Percentiles rank a stretch among this genome's conserved stretches.
phyloP scores from a whole-genome alignment of 2,888 invertebrate genomes.

The Eueremaeus valkanovi region DNA sequence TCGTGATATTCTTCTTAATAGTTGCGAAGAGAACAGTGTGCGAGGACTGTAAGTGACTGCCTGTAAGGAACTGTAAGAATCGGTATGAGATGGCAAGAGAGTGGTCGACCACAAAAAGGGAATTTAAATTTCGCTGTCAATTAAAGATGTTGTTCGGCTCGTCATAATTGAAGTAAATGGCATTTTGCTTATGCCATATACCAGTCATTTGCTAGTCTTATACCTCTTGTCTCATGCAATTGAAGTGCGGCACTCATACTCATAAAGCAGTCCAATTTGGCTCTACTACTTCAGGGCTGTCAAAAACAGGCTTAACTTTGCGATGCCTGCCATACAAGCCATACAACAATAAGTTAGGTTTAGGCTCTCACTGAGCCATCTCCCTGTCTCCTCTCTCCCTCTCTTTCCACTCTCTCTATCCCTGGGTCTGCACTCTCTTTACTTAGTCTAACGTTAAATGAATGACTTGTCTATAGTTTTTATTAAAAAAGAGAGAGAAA shows the following conservation, averaged over 20 bases:
- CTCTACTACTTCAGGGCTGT: constrained; percentile 15
- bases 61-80: not conserved
- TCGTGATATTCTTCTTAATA: constrained; percentile 16
- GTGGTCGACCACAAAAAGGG: constrained; percentile 18
- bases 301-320: constrained; percentile 27
- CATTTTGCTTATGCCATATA: constrained; percentile 24
- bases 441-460: not conserved
- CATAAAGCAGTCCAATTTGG: constrained; percentile 24
- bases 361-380: no score
- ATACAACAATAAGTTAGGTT: not conserved
- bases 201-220: constrained; percentile 12
- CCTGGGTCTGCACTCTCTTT: no score
- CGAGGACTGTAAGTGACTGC: no score
- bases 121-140: constrained; percentile 26
- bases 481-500: not conserved
- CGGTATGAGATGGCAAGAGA: not conserved
- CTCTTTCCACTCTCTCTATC: no score
- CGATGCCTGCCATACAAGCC: constrained; percentile 2
- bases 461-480: constrained; percentile 7
- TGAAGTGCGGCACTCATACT: constrained; percentile 20
- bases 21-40: no score
- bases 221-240: constrained; percentile 8
- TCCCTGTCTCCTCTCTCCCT: no score
- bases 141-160: constrained; percentile 8
- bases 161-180: constrained; percentile 23